phyloP scores from a whole-genome alignment of 2,888 invertebrate genomes.

The Cartodere bifasciata region DNA sequence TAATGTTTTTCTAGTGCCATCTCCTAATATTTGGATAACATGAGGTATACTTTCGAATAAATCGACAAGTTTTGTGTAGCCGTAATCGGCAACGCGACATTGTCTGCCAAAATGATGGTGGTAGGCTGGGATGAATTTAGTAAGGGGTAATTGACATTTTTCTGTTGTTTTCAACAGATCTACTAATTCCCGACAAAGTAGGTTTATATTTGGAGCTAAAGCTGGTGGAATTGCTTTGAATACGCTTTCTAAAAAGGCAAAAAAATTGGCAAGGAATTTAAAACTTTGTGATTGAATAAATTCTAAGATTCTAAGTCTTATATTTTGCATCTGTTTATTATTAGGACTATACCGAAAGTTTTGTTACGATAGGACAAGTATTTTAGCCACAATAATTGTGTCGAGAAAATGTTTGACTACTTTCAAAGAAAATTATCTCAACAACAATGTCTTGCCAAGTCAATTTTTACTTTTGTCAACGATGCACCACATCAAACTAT shows the following conservation, averaged over 20 bases:
- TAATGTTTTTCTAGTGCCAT: constrained; percentile 73
- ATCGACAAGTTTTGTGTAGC: constrained; percentile 87
- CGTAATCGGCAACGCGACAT: constrained; percentile 91
- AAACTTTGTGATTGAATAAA: no score
- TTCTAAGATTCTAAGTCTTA: no score
- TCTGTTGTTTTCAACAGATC: constrained; percentile 74
- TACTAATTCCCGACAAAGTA: constrained; percentile 78
- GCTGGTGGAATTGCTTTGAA: constrained; percentile 49
- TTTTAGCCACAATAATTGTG: not conserved
- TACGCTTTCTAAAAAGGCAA: constrained; percentile 22
- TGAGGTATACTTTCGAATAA: constrained; percentile 78
- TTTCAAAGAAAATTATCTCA: no score
- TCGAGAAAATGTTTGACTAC: no score
- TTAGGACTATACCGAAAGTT: no score
- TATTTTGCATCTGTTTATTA: no score
- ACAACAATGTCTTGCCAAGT: no score
- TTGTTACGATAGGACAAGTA: no score
- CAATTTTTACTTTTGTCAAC: no score
- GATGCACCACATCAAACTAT: no score
- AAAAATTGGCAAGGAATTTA: no score
- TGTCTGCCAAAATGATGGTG: constrained; percentile 94
- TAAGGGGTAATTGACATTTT: constrained; percentile 68
- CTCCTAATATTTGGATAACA: constrained; percentile 79
- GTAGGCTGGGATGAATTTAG: constrained; percentile 86
- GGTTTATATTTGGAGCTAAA: constrained; percentile 57